Percentiles rank a stretch among this genome's conserved stretches.
phyloP scores from a whole-genome alignment of 1,140 invertebrate species.

The Doryteuthis pealeii region DNA sequence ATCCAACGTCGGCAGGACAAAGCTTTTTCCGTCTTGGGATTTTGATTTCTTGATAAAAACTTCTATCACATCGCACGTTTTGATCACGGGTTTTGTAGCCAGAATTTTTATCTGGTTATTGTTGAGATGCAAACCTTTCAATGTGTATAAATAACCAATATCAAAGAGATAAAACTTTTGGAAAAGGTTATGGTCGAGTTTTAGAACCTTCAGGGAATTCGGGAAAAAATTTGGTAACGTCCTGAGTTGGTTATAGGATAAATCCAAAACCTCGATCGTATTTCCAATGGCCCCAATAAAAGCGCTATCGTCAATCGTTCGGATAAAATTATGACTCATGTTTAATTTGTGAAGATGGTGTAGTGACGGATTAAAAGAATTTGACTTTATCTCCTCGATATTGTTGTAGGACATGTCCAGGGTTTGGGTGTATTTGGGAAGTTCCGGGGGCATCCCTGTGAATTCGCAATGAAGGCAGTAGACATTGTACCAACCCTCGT shows the following conservation, averaged over 20 bases:
- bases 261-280: conserved; percentile 9
- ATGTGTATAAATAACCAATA: conserved; percentile 7
- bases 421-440: neutral
- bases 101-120: conserved; percentile 5
- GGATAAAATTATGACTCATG: conserved; percentile 17
- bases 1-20: no score
- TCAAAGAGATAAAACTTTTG: neutral
- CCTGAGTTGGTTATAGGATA: conserved; percentile 14
- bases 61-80: no score
- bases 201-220: neutral
- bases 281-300: neutral
- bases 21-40: no score
- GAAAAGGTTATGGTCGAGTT: conserved; percentile 13
- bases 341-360: conserved; percentile 7
- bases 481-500: no score
- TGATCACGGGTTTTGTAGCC: no score
- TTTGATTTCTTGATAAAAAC: no score
- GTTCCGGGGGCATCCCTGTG: neutral
- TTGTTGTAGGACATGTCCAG: conserved; percentile 26
- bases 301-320: neutral
- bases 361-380: neutral
- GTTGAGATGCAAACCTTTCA: conserved; percentile 16
- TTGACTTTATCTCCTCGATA: conserved; percentile 13
- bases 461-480: neutral
- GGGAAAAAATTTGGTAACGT: conserved; percentile 10